phyloP scores from a whole-genome alignment of 2,888 invertebrate species.

The Bellardia pandia region DNA sequence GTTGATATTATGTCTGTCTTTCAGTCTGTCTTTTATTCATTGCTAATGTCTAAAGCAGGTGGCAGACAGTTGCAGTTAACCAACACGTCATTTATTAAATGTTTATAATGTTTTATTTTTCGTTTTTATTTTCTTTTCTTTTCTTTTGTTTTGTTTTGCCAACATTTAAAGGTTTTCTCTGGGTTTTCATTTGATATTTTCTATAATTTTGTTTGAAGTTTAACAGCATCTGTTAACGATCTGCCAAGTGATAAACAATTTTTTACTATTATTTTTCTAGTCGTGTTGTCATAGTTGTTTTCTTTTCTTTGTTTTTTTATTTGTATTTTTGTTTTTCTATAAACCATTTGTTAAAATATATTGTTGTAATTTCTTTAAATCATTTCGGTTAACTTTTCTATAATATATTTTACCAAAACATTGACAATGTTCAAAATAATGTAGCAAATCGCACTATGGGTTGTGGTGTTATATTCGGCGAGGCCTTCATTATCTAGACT shows the following conservation, averaged over 20 bases:
- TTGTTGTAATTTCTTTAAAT: constrained; percentile 57
- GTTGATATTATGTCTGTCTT: neutral
- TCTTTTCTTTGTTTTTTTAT: constrained; percentile 10
- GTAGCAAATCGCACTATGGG: constrained; percentile 29
- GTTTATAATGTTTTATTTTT: constrained; percentile 11
- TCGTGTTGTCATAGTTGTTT: constrained; percentile 46
- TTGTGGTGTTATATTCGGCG: neutral
- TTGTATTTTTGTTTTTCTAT: neutral
- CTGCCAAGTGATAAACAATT: constrained; percentile 54
- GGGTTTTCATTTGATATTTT: constrained; percentile 20
- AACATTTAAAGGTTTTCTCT: constrained; percentile 54
- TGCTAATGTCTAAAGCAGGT: constrained; percentile 62
- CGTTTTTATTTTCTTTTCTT: constrained; percentile 12
- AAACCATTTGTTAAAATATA: constrained; percentile 57
- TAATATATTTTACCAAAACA: constrained; percentile 14
- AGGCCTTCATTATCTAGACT: no score
- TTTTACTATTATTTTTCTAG: constrained; percentile 35
- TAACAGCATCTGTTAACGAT: constrained; percentile 67
- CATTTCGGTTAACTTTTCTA: constrained; percentile 28
- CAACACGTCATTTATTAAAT: constrained; percentile 63
- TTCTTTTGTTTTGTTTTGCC: constrained; percentile 9
- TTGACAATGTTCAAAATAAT: constrained; percentile 1
- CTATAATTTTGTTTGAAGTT: constrained; percentile 46
- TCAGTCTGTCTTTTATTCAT: constrained; percentile 5
- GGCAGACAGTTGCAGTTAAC: constrained; percentile 66